Base-by-base conservation (phyloP, 2,888 invertebrate genomes). In the Epsilonema sp. region DNA sequence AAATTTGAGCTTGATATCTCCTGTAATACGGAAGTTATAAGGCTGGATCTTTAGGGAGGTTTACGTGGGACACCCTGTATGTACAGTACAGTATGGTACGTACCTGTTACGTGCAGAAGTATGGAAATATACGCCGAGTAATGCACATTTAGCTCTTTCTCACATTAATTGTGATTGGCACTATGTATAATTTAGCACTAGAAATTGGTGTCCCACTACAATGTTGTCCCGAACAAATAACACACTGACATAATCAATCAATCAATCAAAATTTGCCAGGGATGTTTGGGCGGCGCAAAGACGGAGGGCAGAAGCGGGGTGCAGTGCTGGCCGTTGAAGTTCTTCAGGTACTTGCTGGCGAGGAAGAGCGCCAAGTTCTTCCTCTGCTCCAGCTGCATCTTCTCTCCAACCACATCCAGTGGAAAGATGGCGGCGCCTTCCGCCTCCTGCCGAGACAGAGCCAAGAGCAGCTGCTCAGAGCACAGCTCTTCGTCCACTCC, bases 291-390 rank as follows among this genome's bases (percentile, higher is more conserved):
- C 49, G 70, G 61, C 48, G 71, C 68, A 62, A 79, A 77, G 59
- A 75, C 66, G 48, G 76, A 74, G 3, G 73, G 69, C 0, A 82
- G 79, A 49, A 90, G 70, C 24, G 81, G 82, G 5, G 78, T 76
- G 70, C 89, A 89, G 67, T 90, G 90, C 1, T 79, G 77, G 0
- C 85, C 78, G 55, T 78, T 77, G 65, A 76, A 83, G 67, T 90
- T 86, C 46, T 76, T 75, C 75, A 86, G 75, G 67, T 86, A 79
- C 60, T 76, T 77, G 40, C 73, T 71, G 42, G 81, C 77, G 82
- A 50, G 44, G 42, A 37, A 50, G 19, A 47, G 16, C 21, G 36
- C 24, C 36, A 46, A 16, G n/a, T n/a, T n/a, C n/a, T n/a, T n/a
- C n/a, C n/a, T n/a, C 37, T 22, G 22, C n/a, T 31, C 2, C 16